Percentiles rank a stretch among this genome's conserved stretches.
Conservation (phyloP, 2,888 invertebrate genomes). For the Scrobipalpa atriplicella region DNA sequence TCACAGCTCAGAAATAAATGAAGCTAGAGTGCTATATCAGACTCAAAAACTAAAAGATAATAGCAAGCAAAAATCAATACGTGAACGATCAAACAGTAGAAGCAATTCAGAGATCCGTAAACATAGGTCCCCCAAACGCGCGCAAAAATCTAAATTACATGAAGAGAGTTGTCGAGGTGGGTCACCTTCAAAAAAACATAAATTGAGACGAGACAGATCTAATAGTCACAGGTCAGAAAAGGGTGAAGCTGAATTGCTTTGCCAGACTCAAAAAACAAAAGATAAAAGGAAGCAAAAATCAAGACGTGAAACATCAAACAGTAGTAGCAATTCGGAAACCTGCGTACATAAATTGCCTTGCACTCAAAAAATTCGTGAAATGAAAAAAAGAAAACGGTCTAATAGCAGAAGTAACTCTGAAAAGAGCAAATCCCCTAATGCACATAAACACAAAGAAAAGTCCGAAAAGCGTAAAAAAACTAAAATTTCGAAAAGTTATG, state of each 20-base stretch:
- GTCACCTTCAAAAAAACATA: not conserved
- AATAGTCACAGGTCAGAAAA: too few relatives aligned
- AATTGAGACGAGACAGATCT: not conserved
- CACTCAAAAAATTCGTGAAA: not conserved
- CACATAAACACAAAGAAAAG: not conserved
- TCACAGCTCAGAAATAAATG: too few relatives aligned
- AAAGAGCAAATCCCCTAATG: not conserved
- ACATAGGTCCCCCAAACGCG: not conserved
- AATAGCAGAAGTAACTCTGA: not conserved
- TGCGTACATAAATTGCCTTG: not conserved
- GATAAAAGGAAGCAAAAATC: not conserved
- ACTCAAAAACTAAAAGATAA: not conserved
- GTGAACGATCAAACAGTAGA: not conserved
- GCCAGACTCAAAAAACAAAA: not conserved
- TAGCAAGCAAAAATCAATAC: not conserved
- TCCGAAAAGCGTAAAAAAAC: not conserved
- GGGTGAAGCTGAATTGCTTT: not conserved
- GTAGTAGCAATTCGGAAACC: not conserved
- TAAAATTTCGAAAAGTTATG: not conserved
- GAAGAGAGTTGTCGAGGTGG: not conserved
- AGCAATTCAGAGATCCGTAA: not conserved
- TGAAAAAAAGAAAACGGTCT: conserved; percentile 8
- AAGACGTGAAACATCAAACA: not conserved
- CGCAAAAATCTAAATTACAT: not conserved
- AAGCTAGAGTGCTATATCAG: not conserved